These are phyloP conservation scores for Phaenicophaeus curvirostris DNA, from an alignment of 2,797 vertebrate species.

Conservation along the genomic window DNA sequence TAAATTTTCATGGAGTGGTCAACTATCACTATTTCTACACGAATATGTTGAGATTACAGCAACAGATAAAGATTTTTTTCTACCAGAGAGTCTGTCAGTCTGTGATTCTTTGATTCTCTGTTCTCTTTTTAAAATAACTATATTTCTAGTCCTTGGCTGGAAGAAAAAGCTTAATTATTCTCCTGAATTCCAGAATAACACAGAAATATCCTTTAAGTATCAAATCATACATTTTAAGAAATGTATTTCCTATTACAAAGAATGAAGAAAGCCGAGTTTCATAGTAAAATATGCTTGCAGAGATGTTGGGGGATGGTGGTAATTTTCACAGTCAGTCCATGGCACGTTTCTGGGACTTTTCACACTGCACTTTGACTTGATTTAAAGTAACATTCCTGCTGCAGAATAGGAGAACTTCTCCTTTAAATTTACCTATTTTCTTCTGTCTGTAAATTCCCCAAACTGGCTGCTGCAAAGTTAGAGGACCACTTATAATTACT, in stretches of 20 bases:
- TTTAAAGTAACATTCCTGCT: background rate
- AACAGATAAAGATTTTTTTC: background rate
- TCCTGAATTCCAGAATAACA: background rate
- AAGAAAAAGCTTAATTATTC: background rate
- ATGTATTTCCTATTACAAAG: background rate
- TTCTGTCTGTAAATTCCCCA: background rate
- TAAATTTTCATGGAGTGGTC: background rate
- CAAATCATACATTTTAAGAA: background rate
- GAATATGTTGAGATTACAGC: background rate
- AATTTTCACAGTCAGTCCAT: background rate
- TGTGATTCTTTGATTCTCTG: background rate
- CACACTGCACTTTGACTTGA: background rate
- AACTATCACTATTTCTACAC: background rate
- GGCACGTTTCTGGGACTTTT: background rate
- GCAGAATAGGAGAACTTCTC: background rate
- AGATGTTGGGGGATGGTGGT: background rate
- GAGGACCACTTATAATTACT: background rate
- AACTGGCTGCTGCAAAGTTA: background rate
- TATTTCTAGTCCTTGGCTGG: background rate
- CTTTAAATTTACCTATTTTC: background rate
- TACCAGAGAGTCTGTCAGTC: background rate
- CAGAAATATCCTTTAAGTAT: background rate
- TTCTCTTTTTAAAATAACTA: background rate
- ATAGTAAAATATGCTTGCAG: background rate
- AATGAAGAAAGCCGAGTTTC: background rate